Evolutionary conservation across 2,888 invertebrate species (phyloP), one percentile per base, ranked within the genome.

Genomic region (Panorpa germanica): DNA sequence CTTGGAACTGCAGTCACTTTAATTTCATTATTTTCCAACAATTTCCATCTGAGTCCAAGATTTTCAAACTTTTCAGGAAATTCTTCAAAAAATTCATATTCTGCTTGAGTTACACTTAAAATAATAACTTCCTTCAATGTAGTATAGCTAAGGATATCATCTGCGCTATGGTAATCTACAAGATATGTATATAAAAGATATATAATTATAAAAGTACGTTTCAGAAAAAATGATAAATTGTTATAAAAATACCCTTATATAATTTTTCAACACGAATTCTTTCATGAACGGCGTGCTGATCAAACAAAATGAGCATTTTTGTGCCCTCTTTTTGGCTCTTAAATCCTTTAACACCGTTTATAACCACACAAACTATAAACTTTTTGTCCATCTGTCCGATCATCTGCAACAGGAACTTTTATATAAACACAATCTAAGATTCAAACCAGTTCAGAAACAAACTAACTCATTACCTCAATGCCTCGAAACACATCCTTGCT

Each of bases 251-350:
- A 72, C 75, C 64, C 48, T 55, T 44, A 35, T 70, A 54, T 34
- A 82, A 61, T 33, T 57, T 52, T 53, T 88, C 86, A 25, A 86
- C 58, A 35, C 73, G 59, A 36, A 86, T 67, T 47, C 88, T 61
- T 55, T 88, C 88, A 50, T 85, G 74, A 16, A 77, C 75, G 23
- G 86, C 86, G 55, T 88, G 88, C 52, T 86, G 88, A 54, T 88
- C 88, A 48, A 86, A 74, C 18, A 78, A 43, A 18, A 76, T 57
- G 12, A 82, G 44, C 33, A 62, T 50, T 38, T 61, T 50, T 12
- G 46, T 56, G 31, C 49, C 45, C 38, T 55, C 48, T 28, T 51
- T 47, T 18, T 46, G 39, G 25, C 42, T 37, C 28, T 34, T 38
- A 33, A 37, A 48, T 3, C 45, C 48, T 34, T 42, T 41, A 34